Conservation (phyloP, 1,140 invertebrate species). For the Megalopta genalis region DNA sequence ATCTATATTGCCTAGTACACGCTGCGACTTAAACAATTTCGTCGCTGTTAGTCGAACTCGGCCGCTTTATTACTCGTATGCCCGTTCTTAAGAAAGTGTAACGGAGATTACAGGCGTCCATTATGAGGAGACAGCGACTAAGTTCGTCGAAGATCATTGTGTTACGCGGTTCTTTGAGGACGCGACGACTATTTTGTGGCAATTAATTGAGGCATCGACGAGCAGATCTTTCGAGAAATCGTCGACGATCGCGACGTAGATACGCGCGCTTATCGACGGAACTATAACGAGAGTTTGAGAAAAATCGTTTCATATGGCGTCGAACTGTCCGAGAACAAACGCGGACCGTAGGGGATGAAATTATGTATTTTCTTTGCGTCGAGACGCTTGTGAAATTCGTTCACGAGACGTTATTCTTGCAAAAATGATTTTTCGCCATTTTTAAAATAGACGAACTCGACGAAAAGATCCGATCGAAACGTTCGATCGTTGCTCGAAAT, state of each 20-base stretch:
- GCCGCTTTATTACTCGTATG: conserved; percentile 48
- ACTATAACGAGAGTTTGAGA: not conserved
- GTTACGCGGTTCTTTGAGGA: not conserved
- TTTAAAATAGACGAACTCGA: no score
- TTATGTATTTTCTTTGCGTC: no score
- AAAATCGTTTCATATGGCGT: not conserved
- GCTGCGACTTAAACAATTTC: conserved; percentile 60
- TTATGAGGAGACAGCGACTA: not conserved
- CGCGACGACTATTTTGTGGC: not conserved
- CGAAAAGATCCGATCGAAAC: no score
- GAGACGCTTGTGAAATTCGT: no score
- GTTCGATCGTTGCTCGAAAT: no score
- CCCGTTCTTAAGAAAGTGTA: not conserved
- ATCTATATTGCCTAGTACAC: conserved; percentile 73
- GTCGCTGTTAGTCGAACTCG: conserved; percentile 49
- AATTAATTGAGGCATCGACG: not conserved
- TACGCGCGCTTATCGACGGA: not conserved
- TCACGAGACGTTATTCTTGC: no score
- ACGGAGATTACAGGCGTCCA: conserved; percentile 1
- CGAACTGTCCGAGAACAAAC: no score
- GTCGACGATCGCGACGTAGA: not conserved
- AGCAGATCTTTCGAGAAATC: not conserved
- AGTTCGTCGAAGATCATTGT: not conserved
- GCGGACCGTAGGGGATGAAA: no score
- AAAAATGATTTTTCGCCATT: no score